These are phyloP conservation scores for Crocuta crocuta DNA, from an alignment of 2,113 vertebrate species.

Conservation along the genomic window DNA sequence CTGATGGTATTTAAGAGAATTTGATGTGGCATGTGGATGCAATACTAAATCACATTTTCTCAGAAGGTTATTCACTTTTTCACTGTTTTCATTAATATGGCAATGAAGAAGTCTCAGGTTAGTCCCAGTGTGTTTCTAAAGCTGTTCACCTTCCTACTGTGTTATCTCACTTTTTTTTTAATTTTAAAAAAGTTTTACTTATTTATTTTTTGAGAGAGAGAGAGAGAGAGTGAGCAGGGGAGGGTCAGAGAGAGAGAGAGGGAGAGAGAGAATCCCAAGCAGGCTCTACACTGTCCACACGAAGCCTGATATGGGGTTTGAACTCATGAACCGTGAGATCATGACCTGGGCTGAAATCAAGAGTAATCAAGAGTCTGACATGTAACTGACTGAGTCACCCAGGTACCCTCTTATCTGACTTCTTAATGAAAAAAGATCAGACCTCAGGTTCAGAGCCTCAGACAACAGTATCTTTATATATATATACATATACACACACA, in stretches of 20 bases:
- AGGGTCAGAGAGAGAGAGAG: too few relatives aligned
- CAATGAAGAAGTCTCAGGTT: not conserved
- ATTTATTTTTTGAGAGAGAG: too few relatives aligned
- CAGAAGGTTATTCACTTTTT: not conserved
- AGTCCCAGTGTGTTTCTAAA: not conserved
- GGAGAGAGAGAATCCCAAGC: too few relatives aligned
- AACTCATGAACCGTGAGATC: too few relatives aligned
- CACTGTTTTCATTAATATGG: not conserved
- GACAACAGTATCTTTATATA: not conserved
- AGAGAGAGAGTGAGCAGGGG: too few relatives aligned
- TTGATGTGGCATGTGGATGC: not conserved
- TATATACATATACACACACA: not conserved
- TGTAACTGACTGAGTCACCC: too few relatives aligned
- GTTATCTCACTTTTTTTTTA: not conserved
- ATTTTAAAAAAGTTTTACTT: too few relatives aligned
- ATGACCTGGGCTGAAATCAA: too few relatives aligned
- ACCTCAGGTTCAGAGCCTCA: not conserved
- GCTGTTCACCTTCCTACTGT: not conserved
- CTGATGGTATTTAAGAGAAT: not conserved
- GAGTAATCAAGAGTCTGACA: too few relatives aligned
- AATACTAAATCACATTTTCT: not conserved
- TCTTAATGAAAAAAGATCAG: conserved; percentile 4
- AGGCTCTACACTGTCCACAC: too few relatives aligned
- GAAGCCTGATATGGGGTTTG: too few relatives aligned
- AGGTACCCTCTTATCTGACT: not conserved